These are phyloP conservation scores for Lagopus leucura DNA, from an alignment of 2,113 vertebrate species.

Conservation along the genomic window DNA sequence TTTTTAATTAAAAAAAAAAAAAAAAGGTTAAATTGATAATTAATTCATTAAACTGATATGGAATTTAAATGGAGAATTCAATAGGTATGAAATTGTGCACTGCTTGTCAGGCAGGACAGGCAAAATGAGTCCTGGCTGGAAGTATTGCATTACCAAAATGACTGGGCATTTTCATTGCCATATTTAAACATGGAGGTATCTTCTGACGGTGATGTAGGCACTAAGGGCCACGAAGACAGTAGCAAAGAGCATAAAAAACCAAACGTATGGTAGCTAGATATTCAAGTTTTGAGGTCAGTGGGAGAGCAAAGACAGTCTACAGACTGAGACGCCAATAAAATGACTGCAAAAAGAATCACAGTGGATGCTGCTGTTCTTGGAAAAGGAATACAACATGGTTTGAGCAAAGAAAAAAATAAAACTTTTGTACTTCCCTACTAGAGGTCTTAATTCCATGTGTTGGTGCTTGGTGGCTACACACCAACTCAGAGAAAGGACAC, in stretches of 20 bases:
- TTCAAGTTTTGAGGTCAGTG: not conserved
- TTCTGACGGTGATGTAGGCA: not conserved
- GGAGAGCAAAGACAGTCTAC: not conserved
- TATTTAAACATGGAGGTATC: not conserved
- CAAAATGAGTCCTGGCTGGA: not conserved
- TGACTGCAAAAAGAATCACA: not conserved
- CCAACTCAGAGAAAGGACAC: not conserved
- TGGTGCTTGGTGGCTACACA: not conserved
- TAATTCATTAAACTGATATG: not conserved
- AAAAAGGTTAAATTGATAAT: not conserved
- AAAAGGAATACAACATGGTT: not conserved
- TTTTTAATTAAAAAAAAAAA: not conserved
- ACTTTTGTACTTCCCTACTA: not conserved
- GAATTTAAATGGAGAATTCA: not conserved
- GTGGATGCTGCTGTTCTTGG: not conserved
- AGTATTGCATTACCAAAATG: not conserved
- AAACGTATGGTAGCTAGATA: not conserved
- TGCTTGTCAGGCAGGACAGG: not conserved
- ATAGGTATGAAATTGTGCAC: not conserved
- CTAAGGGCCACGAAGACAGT: not conserved
- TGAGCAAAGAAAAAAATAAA: not conserved
- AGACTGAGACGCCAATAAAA: not conserved
- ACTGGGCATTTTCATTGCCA: not conserved
- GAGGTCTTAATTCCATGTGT: not conserved
- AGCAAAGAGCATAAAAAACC: not conserved